phyloP scores from a whole-genome alignment of 2,888 invertebrate genomes.

The Malthinus flaveolus region DNA sequence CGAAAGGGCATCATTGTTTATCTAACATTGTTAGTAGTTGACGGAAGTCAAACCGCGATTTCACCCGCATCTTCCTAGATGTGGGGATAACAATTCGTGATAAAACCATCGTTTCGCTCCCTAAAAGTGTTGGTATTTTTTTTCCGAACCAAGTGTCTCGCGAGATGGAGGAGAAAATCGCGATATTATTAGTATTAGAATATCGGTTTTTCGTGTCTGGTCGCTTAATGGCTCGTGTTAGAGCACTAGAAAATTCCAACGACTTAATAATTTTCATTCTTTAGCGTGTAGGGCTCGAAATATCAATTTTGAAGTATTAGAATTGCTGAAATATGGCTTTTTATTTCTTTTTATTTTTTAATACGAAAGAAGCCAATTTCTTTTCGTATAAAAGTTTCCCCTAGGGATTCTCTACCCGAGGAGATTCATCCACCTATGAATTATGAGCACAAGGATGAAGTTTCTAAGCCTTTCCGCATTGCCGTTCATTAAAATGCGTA shows the following conservation, averaged over 20 bases:
- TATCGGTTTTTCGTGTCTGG: constrained; percentile 19
- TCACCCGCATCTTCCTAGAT: constrained; percentile 19
- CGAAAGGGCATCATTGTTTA: constrained; percentile 31
- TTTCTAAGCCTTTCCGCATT: constrained; percentile 5
- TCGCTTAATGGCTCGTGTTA: constrained; percentile 13
- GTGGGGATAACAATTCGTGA: constrained; percentile 25
- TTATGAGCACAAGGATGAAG: constrained; percentile 7
- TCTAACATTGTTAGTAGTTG: constrained; percentile 33
- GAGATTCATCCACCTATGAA: constrained; percentile 12
- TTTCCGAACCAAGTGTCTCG: constrained; percentile 13
- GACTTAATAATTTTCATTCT: not conserved
- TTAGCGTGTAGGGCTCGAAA: not conserved
- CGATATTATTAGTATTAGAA: constrained; percentile 18
- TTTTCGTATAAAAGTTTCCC: constrained; percentile 5
- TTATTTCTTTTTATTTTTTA: constrained; percentile 1
- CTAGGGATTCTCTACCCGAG: constrained; percentile 8
- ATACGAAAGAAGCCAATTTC: constrained; percentile 6
- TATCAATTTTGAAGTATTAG: constrained; percentile 2
- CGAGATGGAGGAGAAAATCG: not conserved
- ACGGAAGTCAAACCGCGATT: constrained; percentile 31
- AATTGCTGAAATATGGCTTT: constrained; percentile 1
- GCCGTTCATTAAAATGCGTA: constrained; percentile 2
- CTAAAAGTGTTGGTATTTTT: constrained; percentile 20
- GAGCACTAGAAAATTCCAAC: constrained; percentile 2
- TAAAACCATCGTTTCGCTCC: constrained; percentile 26